These are phyloP conservation scores for Rhabdornis inornatus DNA, from an alignment of 2,113 vertebrate genomes.

Conservation along the genomic window DNA sequence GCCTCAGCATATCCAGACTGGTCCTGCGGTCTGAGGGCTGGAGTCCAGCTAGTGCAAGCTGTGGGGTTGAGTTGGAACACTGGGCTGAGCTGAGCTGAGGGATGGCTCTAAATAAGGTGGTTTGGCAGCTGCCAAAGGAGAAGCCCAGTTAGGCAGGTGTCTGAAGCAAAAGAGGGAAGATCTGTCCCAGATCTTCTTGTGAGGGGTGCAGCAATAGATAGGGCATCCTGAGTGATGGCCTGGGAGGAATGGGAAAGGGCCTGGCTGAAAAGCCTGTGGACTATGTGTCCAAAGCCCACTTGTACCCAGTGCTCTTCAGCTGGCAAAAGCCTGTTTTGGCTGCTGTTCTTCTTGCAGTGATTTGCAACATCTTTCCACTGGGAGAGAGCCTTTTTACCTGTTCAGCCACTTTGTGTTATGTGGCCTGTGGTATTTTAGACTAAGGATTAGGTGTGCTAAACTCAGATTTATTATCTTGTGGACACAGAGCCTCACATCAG, in stretches of 20 bases:
- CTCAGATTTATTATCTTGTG: neutral
- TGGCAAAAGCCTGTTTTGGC: neutral
- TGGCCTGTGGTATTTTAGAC: constrained; percentile 14
- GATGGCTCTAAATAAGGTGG: neutral
- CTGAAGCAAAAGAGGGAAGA: neutral
- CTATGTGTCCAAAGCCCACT: neutral
- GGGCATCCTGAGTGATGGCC: neutral
- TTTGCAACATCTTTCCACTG: constrained; percentile 10
- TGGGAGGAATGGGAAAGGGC: neutral
- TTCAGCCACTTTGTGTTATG: neutral
- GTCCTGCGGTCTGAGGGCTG: neutral
- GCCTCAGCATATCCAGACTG: neutral
- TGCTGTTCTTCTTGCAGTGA: neutral
- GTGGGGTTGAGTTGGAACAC: neutral
- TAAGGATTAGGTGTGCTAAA: neutral
- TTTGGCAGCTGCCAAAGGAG: neutral
- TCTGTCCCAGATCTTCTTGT: neutral
- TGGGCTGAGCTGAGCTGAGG: neutral
- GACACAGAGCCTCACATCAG: neutral
- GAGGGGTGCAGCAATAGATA: neutral
- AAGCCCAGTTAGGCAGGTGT: neutral
- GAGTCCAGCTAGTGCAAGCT: neutral
- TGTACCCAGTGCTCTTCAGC: neutral
- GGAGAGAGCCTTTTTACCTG: constrained; percentile 2
- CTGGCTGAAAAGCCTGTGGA: neutral